Conservation (phyloP, 2,113 vertebrate genomes). For the Ailuropoda melanoleuca region DNA sequence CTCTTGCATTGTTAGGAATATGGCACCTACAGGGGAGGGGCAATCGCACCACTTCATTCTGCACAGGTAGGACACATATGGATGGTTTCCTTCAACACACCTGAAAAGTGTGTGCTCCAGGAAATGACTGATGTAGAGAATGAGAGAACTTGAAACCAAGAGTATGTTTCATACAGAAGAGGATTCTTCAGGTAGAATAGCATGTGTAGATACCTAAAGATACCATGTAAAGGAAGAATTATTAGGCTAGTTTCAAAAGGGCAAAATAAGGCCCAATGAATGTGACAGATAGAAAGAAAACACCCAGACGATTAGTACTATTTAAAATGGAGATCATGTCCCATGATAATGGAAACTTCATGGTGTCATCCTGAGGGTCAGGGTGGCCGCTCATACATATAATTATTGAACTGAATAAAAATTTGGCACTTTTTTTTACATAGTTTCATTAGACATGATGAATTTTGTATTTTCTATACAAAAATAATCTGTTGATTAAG, state of each 20-base stretch:
- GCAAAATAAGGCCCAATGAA: neutral
- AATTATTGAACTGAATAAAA: constrained; percentile 3
- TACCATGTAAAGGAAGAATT: neutral
- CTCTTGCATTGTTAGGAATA: neutral
- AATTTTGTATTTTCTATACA: no score
- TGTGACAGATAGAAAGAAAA: neutral
- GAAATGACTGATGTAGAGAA: neutral
- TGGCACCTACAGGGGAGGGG: neutral
- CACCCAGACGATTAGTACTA: neutral
- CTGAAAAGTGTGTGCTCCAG: neutral
- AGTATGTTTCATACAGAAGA: neutral
- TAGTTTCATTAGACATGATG: neutral
- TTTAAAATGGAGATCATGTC: neutral
- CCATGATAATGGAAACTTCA: neutral
- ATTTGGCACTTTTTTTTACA: neutral
- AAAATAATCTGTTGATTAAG: neutral
- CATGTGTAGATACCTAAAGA: neutral
- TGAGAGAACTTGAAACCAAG: neutral
- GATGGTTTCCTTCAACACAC: neutral
- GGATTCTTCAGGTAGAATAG: neutral
- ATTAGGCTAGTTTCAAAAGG: neutral
- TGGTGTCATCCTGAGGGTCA: neutral
- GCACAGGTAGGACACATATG: neutral
- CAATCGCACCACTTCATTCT: neutral
- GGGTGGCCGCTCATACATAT: neutral